Base-by-base conservation (phyloP, 2,888 invertebrate genomes). In the Celastrina argiolus region DNA sequence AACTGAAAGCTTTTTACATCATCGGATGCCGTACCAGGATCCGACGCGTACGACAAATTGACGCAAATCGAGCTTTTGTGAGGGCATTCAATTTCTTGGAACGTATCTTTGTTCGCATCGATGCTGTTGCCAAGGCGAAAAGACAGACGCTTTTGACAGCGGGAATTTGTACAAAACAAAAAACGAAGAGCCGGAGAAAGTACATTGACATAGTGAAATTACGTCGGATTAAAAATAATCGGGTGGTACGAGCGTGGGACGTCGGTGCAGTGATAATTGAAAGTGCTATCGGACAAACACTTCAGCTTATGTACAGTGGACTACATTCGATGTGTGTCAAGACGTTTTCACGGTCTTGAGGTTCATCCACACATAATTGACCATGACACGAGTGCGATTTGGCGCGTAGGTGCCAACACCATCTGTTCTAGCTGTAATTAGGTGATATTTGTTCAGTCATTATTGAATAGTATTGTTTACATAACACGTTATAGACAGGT, bases 1-100 rank as follows among this genome's bases (percentile, higher is more conserved):
- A 80, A 84, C 88, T 89, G 88, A 88, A 88, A 90, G 88, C 77
- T 80, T 88, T 90, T 89, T 90, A 89, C 90, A 86, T 89, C 90
- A 87, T 79, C 79, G 79, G 77, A 72, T 86, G 83, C 75, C 80
- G 81, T 84, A 88, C 90, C 90, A 90, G 91, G 90, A 90, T 88
- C 85, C 81, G 83, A 84, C 77, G 79, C 74, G 79, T 75, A 78
- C 79, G 78, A 76, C 76, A 74, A 74, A 73, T 75, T 51, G 41
- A 75, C 77, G 78, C 78, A 83, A 81, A 87, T 84, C 83, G 74
- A 75, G 75, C 78, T 83, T 81, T 83, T 82, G 79, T 73, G 73
- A 77, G 76, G 79, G 74, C 75, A 74, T 75, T 73, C 68, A 71
- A 71, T 77, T 76, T 81, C 75, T 78, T 84, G 79, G 81, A 84